Evolutionary conservation across 2,113 vertebrate species (phyloP).

Genomic region (Eira barbara): DNA sequence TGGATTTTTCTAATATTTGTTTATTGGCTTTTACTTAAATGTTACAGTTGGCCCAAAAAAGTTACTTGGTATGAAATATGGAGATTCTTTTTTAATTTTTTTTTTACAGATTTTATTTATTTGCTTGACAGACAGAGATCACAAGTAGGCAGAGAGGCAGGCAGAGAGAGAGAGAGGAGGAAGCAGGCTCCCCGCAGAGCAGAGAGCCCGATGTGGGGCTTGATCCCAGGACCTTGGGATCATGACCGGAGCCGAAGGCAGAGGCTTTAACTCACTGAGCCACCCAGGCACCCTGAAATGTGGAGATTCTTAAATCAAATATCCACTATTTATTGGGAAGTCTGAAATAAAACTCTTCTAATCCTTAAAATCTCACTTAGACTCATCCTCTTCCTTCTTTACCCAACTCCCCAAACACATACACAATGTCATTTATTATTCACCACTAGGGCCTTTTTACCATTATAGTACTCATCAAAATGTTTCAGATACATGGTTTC

Average conservation of each 20-base stretch:
- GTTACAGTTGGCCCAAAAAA: constrained; percentile 27
- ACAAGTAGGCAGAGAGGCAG: too few species aligned
- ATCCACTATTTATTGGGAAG: not conserved
- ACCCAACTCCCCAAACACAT: too few species aligned
- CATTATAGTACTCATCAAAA: not conserved
- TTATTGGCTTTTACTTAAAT: constrained; percentile 33
- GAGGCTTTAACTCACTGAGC: too few species aligned
- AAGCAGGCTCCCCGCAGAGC: too few species aligned
- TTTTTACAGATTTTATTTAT: too few species aligned
- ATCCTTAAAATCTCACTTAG: not conserved
- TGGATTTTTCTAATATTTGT: not conserved
- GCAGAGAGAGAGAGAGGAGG: too few species aligned
- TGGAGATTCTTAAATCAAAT: not conserved
- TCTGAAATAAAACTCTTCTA: not conserved
- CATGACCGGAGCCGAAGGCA: too few species aligned
- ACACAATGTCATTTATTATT: not conserved
- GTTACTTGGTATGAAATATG: not conserved
- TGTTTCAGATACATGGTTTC: not conserved
- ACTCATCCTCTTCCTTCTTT: not conserved
- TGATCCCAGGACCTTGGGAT: too few species aligned
- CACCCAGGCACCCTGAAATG: not conserved
- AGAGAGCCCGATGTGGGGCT: too few species aligned
- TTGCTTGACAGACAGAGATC: too few species aligned
- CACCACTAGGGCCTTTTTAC: not conserved
- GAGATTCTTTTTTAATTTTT: too few species aligned